Conservation (phyloP, 2,113 vertebrate species). For the Megaceryle torquata region DNA sequence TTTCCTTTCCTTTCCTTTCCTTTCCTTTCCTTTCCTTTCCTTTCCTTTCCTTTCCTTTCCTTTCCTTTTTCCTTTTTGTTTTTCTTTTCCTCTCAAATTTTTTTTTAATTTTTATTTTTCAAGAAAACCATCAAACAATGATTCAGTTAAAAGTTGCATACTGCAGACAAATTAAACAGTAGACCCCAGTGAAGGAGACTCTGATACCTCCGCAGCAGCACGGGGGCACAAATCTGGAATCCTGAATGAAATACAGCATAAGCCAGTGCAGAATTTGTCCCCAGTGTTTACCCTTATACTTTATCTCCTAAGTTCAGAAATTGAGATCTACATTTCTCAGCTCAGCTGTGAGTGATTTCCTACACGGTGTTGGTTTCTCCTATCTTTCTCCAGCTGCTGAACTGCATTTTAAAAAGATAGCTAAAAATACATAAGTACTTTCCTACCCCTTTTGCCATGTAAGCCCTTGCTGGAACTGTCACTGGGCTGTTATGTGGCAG, state of each 20-base stretch:
- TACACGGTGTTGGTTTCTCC: constrained; percentile 55
- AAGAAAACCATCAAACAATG: background rate
- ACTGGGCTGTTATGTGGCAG: constrained; percentile 17
- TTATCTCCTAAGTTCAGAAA: background rate
- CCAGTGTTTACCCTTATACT: background rate
- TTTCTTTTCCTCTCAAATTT: fast-evolving
- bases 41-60: fast-evolving
- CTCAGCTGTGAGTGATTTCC: background rate
- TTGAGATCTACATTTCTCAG: background rate
- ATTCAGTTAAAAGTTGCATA: background rate
- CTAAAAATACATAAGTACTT: constrained; percentile 61
- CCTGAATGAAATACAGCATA: background rate
- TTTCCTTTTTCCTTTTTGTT: fast-evolving
- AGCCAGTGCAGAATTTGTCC: background rate
- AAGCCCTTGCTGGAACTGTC: constrained; percentile 10
- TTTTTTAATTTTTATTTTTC: background rate
- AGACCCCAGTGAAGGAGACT: background rate
- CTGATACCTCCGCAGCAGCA: background rate
- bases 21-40: fast-evolving
- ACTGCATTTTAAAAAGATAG: constrained; percentile 26
- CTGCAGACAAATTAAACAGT: background rate
- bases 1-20: fast-evolving
- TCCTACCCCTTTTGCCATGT: constrained; percentile 42
- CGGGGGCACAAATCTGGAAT: background rate
- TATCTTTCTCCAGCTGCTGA: constrained; percentile 45